phyloP scores from a whole-genome alignment of 2,888 invertebrate species.

The Ommatoiulus sabulosus region DNA sequence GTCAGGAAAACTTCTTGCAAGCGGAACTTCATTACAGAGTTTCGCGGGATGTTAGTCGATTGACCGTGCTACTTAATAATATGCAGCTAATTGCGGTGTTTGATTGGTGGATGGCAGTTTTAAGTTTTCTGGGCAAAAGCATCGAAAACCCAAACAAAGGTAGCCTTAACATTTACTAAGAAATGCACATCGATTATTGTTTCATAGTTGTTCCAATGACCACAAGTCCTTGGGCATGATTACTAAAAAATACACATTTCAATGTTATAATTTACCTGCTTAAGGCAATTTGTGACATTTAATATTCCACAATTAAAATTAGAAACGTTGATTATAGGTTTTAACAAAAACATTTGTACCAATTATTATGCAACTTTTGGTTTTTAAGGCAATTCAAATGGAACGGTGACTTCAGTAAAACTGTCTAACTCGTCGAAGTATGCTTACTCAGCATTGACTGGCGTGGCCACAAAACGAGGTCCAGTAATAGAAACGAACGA shows the following conservation, averaged over 20 bases:
- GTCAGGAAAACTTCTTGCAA: conserved; percentile 66
- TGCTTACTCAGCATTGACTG: conserved; percentile 66
- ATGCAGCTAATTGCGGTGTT: conserved; percentile 94
- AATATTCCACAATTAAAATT: too few species aligned
- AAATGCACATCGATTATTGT: background rate
- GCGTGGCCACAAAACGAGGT: conserved; percentile 68
- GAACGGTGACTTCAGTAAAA: background rate
- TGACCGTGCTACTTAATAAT: conserved; percentile 90
- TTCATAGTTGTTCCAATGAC: background rate
- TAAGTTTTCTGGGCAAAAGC: conserved; percentile 77
- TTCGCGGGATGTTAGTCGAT: conserved; percentile 77
- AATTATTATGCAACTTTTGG: background rate
- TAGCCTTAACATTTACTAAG: background rate
- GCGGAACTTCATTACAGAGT: conserved; percentile 72
- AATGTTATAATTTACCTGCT: too few species aligned
- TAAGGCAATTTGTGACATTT: too few species aligned
- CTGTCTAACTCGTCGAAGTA: conserved; percentile 59
- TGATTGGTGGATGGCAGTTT: conserved; percentile 91
- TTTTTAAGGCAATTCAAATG: background rate
- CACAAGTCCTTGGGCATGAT: too few species aligned
- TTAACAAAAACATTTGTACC: too few species aligned
- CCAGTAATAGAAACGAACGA: conserved; percentile 67
- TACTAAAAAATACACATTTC: too few species aligned
- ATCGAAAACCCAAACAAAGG: background rate
- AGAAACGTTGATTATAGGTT: too few species aligned